These are phyloP conservation scores for Metacarcinus magister DNA, from an alignment of 2,888 invertebrate genomes.

Conservation along the genomic window DNA sequence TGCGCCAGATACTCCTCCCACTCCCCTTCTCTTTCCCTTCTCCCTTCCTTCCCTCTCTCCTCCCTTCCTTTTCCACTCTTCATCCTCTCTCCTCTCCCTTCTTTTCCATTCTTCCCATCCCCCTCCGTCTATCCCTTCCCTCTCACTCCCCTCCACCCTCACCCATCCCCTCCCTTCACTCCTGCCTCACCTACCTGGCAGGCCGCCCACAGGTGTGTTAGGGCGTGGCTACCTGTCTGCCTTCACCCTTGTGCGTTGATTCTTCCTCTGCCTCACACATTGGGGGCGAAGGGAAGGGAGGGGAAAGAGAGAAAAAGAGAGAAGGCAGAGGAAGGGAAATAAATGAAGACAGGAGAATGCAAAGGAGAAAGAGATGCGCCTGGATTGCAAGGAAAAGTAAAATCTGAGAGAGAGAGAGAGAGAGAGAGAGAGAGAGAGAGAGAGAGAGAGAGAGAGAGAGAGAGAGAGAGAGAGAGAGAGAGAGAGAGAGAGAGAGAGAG, in stretches of 20 bases:
- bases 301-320: no score
- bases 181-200: neutral
- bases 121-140: neutral
- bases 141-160: neutral
- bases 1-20: neutral
- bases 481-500: conserved; percentile 39
- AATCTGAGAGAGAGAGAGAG: neutral
- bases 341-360: neutral
- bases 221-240: conserved; percentile 44
- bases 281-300: neutral
- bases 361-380: neutral
- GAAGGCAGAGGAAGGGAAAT: neutral
- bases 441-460: neutral
- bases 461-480: conserved; percentile 28
- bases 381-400: neutral
- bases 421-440: neutral
- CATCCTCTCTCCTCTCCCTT: neutral
- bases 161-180: neutral
- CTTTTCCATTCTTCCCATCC: neutral
- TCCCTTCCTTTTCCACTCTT: neutral
- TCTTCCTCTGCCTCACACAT: neutral
- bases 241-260: neutral
- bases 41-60: neutral
- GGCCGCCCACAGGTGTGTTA: conserved; percentile 38
- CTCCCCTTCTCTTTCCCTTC: neutral